These are phyloP conservation scores for Thripadectes ignobilis DNA, from an alignment of 2,797 vertebrate genomes.

Conservation along the genomic window DNA sequence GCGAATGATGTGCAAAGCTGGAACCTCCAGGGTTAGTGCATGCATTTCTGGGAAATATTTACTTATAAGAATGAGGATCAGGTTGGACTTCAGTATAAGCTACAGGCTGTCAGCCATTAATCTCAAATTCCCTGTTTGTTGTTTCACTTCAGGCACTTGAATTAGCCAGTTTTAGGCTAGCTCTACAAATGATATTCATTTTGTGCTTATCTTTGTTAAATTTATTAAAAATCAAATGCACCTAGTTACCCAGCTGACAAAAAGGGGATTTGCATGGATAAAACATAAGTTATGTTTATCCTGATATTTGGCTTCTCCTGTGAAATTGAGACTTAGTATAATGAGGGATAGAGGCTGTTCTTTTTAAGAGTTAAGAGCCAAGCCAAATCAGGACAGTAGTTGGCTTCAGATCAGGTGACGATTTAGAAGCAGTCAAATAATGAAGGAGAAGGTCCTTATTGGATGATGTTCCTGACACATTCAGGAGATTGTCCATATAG, in stretches of 20 bases:
- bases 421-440: not conserved
- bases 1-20: not conserved
- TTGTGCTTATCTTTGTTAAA: slow-evolving; percentile 11
- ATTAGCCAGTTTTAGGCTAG: not conserved
- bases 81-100: not conserved
- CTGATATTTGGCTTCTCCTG: slow-evolving; percentile 25
- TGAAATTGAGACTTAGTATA: slow-evolving; percentile 22
- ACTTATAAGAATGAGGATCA: not conserved
- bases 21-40: not conserved
- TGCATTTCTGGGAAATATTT: not conserved
- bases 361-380: not conserved
- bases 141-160: not conserved
- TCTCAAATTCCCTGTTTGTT: not conserved
- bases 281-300: slow-evolving; percentile 26
- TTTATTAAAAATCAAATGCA: slow-evolving; percentile 15
- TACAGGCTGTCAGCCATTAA: not conserved
- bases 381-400: not conserved
- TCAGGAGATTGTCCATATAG: not conserved
- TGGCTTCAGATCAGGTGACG: not conserved
- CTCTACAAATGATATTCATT: not conserved
- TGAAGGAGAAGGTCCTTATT: not conserved
- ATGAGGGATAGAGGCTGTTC: not conserved
- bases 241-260: not conserved
- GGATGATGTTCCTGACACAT: accelerated
- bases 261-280: slow-evolving; percentile 16